Percentiles rank a stretch among this genome's conserved stretches.
Evolutionary conservation across 37 sponge, comb jelly and placozoan species (phyloP).

Genomic region (Axinella damicornis): DNA sequence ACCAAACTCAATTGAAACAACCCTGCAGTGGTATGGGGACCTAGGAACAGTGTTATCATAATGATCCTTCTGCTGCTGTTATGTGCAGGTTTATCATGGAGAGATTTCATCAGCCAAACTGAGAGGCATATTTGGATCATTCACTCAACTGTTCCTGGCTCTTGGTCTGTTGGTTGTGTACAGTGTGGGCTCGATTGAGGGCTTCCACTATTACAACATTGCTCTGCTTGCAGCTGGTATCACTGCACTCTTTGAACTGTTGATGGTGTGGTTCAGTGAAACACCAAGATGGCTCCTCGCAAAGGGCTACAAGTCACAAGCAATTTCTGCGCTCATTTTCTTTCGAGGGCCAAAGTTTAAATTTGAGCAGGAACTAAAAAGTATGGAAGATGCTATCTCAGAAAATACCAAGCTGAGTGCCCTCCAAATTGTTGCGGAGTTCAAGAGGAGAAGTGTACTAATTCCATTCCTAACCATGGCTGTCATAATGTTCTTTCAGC

Average conservation of each 20-base stretch:
- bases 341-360: slow-evolving; percentile 52
- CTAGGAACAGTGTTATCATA: too few species aligned
- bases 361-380: slow-evolving; percentile 30
- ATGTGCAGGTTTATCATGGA: slow-evolving; percentile 50
- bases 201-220: slow-evolving; percentile 34
- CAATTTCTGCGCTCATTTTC: slow-evolving; percentile 31
- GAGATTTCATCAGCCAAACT: slow-evolving; percentile 58
- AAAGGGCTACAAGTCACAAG: slow-evolving; percentile 19
- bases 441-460: slow-evolving; percentile 9
- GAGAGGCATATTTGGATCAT: slow-evolving; percentile 50
- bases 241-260: slow-evolving; percentile 19
- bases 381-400: slow-evolving; percentile 33
- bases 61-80: too few species aligned
- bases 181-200: slow-evolving; percentile 23
- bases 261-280: slow-evolving; percentile 32
- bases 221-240: slow-evolving; percentile 33
- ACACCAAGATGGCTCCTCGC: slow-evolving; percentile 70
- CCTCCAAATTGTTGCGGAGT: neutral
- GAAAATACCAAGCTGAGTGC: neutral
- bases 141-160: slow-evolving; percentile 30
- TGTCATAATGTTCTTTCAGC: slow-evolving; percentile 59
- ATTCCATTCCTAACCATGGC: slow-evolving; percentile 30
- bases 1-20: too few species aligned
- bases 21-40: too few species aligned
- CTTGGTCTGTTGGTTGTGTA: slow-evolving; percentile 40